Base-by-base conservation (phyloP, 2,113 vertebrate species). In the Himantopus leucocephalus region DNA sequence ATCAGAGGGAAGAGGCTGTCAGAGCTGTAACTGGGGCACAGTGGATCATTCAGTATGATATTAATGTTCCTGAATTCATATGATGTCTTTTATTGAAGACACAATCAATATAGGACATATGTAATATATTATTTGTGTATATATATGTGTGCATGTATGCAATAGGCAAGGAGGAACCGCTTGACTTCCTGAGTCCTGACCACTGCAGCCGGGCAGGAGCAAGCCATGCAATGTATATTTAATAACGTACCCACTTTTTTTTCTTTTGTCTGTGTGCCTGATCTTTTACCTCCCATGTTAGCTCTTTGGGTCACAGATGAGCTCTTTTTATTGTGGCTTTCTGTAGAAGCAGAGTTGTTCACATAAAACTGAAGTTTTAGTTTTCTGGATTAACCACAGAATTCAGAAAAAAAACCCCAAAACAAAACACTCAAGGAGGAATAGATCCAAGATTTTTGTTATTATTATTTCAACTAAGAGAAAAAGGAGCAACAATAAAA, bases 401-500 rank as follows among this genome's bases (percentile, higher is more conserved):
- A 91, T 81, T 84, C 22, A 53, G 26, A 9, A 64, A 9, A 35
- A 27, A 29, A 29, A 14, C 3, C 7, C 43, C 16, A 8, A 27
- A 12, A 9, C 3, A 15, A 62, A 22, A 8, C 45, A 50, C 47
- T 1, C 53, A 6, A 41, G 24, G 18, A 67, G 16, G 73, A 92
- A 75, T 27, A 60, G 43, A 60, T 85, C 35, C 70, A 87, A 75
- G 39, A 56, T 35, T 93, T 75, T 66, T 56, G 10, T 47, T 87
- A 12, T 37, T 75, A 30, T 90, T 79, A 29, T 90, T 84, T 85
- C 66, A 78, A 15, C 35, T 59, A 63, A 71, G 80, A 86, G 29
- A 67, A 86, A 93, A 74, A 62, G 7, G 8, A 89, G 2, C 26
- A 84, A 86, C 72, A 94, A 66, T 32, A 89, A 71, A 83, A 91